These are phyloP conservation scores for Pentamera pediparva DNA, from an alignment of 53 echinoderm and acorn worm species.

Conservation along the genomic window DNA sequence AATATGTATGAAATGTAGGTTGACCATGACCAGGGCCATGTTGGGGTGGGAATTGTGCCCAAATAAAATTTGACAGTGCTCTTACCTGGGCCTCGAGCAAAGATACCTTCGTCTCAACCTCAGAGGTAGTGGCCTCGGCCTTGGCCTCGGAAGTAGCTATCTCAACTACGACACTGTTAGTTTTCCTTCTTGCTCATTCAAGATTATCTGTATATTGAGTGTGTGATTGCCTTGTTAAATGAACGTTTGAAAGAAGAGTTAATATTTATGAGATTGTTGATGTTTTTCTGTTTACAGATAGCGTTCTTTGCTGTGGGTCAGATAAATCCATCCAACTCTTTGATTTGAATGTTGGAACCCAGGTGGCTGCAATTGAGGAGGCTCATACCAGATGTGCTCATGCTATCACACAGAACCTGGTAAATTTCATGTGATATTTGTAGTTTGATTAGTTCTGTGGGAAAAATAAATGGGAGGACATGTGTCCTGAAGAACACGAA, in stretches of 20 bases:
- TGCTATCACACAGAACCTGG: slow-evolving; percentile 78
- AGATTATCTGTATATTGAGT: too few relatives aligned
- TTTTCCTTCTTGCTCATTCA: too few relatives aligned
- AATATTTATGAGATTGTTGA: background rate
- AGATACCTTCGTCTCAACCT: too few relatives aligned
- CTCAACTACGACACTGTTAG: too few relatives aligned
- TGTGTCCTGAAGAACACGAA: background rate
- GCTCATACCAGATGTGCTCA: slow-evolving; percentile 73
- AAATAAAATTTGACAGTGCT: too few relatives aligned
- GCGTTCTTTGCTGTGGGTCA: slow-evolving; percentile 86
- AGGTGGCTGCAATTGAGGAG: slow-evolving; percentile 36
- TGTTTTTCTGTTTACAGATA: slow-evolving; percentile 46
- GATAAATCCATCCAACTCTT: slow-evolving; percentile 85
- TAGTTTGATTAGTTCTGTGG: background rate
- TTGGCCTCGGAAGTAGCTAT: too few relatives aligned
- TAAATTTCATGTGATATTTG: background rate
- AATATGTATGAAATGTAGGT: too few relatives aligned
- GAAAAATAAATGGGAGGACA: background rate
- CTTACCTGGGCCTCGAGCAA: too few relatives aligned
- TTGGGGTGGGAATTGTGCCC: too few relatives aligned
- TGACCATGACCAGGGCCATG: too few relatives aligned
- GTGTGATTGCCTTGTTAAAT: too few relatives aligned
- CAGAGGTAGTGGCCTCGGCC: too few relatives aligned
- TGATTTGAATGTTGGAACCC: slow-evolving; percentile 83
- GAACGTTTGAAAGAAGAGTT: background rate